These are phyloP conservation scores for Mycogona germanica DNA, from an alignment of 2,888 invertebrate genomes.

Conservation along the genomic window DNA sequence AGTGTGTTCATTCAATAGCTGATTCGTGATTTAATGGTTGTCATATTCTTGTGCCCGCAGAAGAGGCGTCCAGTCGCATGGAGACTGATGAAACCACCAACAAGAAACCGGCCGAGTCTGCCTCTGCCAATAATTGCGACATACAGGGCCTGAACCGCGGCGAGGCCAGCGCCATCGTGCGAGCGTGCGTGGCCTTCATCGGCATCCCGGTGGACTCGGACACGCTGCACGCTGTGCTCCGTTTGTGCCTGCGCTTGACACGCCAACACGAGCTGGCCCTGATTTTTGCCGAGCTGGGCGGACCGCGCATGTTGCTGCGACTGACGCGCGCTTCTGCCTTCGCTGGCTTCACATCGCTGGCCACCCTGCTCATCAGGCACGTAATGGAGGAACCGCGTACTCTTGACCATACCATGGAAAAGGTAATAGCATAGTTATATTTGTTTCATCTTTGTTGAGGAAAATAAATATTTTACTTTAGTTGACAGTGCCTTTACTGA, in stretches of 20 bases:
- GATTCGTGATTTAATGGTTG: neutral
- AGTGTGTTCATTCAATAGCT: constrained; percentile 2
- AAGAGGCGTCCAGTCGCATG: constrained; percentile 16
- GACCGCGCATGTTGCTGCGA: constrained; percentile 53
- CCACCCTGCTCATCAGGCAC: constrained; percentile 63
- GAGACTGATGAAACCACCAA: constrained; percentile 14
- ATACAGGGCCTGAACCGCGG: constrained; percentile 8
- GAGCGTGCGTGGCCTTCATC: constrained; percentile 51
- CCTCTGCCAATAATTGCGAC: neutral
- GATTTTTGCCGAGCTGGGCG: constrained; percentile 58
- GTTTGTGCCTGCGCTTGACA: constrained; percentile 59
- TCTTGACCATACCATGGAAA: constrained; percentile 62
- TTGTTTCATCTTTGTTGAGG: neutral
- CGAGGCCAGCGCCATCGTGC: constrained; percentile 3
- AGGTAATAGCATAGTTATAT: constrained; percentile 38
- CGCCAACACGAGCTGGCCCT: constrained; percentile 57
- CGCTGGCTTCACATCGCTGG: constrained; percentile 58
- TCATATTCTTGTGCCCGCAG: constrained; percentile 18
- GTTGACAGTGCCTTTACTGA: neutral
- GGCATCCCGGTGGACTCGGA: constrained; percentile 58
- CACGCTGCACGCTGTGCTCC: constrained; percentile 61
- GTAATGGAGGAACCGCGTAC: constrained; percentile 61
- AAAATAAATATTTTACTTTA: constrained; percentile 4
- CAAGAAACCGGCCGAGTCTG: neutral
- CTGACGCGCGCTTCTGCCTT: constrained; percentile 58